phyloP scores from a whole-genome alignment of 2,797 vertebrate species.

The Parauchenoglanis ngamensis region DNA sequence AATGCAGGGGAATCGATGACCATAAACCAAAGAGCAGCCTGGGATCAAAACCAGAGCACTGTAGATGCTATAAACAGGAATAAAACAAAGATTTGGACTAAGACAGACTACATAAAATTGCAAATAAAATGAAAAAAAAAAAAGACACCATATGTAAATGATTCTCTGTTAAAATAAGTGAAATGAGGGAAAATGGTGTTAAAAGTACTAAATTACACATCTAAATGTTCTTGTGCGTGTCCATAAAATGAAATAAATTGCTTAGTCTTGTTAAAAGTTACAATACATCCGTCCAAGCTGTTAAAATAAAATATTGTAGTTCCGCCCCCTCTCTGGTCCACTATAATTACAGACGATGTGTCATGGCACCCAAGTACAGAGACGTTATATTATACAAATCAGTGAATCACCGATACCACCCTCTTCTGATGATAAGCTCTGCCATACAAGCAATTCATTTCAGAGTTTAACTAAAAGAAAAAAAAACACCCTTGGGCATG shows the following conservation, averaged over 20 bases:
- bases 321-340: too few relatives aligned
- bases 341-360: not conserved
- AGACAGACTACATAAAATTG: not conserved
- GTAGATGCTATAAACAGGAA: conserved; percentile 3
- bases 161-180: not conserved
- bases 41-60: not conserved
- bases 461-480: not conserved
- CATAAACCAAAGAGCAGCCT: not conserved
- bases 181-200: not conserved
- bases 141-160: not conserved
- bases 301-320: not conserved
- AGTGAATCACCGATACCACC: not conserved
- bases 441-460: too few relatives aligned
- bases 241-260: not conserved
- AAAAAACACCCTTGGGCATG: not conserved
- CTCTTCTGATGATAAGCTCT: not conserved
- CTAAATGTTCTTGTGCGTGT: not conserved
- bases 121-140: not conserved
- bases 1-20: conserved; percentile 2
- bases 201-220: not conserved
- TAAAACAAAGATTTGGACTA: not conserved
- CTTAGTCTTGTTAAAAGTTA: not conserved
- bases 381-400: not conserved
- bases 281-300: not conserved
- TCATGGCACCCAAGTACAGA: not conserved